Conservation (phyloP, 2,888 invertebrate species). For the Cantharis lateralis region DNA sequence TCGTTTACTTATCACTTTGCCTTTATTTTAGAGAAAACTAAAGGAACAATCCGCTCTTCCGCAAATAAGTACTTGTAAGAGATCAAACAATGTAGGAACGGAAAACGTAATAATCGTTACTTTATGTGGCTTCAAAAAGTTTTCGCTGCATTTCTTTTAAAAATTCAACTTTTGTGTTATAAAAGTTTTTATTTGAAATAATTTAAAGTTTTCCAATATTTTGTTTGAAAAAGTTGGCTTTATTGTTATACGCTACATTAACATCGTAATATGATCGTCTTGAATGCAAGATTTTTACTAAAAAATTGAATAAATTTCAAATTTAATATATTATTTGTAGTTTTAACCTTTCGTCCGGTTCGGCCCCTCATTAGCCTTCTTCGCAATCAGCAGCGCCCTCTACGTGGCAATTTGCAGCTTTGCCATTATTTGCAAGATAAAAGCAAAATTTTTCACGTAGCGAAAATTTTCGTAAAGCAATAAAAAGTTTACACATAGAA, state of each 20-base stretch:
- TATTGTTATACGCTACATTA: slow-evolving; percentile 28
- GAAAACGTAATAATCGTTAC: slow-evolving; percentile 5
- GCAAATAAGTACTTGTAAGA: neutral
- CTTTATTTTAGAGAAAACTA: neutral
- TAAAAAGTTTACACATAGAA: neutral
- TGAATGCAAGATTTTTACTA: neutral
- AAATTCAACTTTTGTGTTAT: slow-evolving; percentile 16
- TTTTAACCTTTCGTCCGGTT: neutral
- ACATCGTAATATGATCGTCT: slow-evolving; percentile 28
- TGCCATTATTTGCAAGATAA: neutral
- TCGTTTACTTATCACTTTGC: neutral
- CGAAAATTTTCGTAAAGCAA: neutral
- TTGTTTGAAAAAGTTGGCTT: slow-evolving; percentile 17
- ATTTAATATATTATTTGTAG: neutral
- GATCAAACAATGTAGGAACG: neutral
- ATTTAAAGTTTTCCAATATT: slow-evolving; percentile 27
- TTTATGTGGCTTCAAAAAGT: slow-evolving; percentile 9
- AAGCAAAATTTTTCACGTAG: neutral
- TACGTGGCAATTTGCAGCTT: neutral
- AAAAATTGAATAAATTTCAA: neutral
- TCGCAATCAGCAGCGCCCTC: neutral
- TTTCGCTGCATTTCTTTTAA: slow-evolving; percentile 23
- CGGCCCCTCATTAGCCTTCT: neutral
- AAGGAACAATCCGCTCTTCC: neutral
- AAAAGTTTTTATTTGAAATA: slow-evolving; percentile 28